A percentile compares a stretch with the other conserved stretches of the same genome.
These are phyloP conservation scores for Spisula solida DNA, from an alignment of 2,888 invertebrate genomes.

Conservation along the genomic window DNA sequence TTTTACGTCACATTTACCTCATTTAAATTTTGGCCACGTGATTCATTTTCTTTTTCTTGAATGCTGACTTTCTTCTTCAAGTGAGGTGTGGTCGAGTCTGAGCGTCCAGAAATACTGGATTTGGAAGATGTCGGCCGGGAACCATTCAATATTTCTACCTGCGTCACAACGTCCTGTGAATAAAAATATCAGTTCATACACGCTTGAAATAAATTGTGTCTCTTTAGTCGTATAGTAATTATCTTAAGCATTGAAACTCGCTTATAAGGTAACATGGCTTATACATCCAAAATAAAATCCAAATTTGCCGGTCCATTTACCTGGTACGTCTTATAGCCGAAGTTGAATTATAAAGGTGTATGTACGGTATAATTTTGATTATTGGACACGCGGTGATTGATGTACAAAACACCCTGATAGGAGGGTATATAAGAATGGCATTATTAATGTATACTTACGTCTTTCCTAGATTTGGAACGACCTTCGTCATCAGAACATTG, in stretches of 20 bases:
- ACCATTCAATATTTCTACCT: constrained; percentile 55
- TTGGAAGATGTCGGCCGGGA: constrained; percentile 45
- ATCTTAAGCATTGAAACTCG: too few relatives aligned
- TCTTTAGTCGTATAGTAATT: too few relatives aligned
- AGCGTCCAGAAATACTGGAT: constrained; percentile 1
- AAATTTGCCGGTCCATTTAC: background rate
- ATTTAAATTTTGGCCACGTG: constrained; percentile 29
- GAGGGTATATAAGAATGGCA: too few relatives aligned
- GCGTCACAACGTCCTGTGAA: constrained; percentile 64
- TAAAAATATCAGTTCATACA: background rate
- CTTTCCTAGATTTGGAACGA: constrained; percentile 46
- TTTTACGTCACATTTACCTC: constrained; percentile 19
- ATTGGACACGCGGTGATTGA: background rate
- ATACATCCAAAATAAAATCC: too few relatives aligned
- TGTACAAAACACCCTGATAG: too few relatives aligned
- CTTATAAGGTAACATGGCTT: too few relatives aligned
- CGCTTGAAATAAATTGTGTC: too few relatives aligned
- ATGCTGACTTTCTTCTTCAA: constrained; percentile 36
- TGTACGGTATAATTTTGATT: too few relatives aligned
- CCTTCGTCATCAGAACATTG: constrained; percentile 48
- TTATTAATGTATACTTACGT: constrained; percentile 44
- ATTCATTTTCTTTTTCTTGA: constrained; percentile 42
- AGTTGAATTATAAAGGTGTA: too few relatives aligned
- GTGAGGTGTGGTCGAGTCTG: background rate
- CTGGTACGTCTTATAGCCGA: too few relatives aligned